Conservation (phyloP, 2,797 vertebrate species). For the Chloroceryle inda region DNA sequence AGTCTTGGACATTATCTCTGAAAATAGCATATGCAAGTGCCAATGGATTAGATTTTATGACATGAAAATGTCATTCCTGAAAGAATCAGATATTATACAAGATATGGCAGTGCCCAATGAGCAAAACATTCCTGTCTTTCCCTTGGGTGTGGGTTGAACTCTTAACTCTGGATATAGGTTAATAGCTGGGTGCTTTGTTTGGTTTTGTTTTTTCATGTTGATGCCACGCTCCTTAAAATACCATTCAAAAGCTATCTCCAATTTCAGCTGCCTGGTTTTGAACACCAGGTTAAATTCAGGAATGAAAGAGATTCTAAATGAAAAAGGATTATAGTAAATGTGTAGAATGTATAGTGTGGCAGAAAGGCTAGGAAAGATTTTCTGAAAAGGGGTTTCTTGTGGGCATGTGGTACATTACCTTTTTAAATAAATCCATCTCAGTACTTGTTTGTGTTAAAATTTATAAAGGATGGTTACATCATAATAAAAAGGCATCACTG, state of each 20-base stretch:
- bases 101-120: slow-evolving; percentile 10
- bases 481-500: background rate
- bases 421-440: background rate
- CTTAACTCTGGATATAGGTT: background rate
- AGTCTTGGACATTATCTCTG: background rate
- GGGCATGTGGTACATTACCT: background rate
- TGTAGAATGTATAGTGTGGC: background rate
- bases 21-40: slow-evolving; percentile 16
- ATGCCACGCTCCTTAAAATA: background rate
- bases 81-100: background rate
- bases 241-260: background rate
- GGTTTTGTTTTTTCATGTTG: background rate
- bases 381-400: background rate
- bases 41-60: slow-evolving; percentile 24
- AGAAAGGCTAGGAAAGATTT: background rate
- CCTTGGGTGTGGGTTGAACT: background rate
- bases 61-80: slow-evolving; percentile 58
- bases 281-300: background rate
- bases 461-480: background rate
- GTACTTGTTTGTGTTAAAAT: background rate
- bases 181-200: background rate
- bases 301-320: background rate
- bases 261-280: background rate
- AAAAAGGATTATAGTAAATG: background rate
- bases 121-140: slow-evolving; percentile 22